A percentile compares a stretch with the other conserved stretches of the same genome.
Conservation (phyloP, 2,888 invertebrate genomes). For the Chymomyza fuscimana region DNA sequence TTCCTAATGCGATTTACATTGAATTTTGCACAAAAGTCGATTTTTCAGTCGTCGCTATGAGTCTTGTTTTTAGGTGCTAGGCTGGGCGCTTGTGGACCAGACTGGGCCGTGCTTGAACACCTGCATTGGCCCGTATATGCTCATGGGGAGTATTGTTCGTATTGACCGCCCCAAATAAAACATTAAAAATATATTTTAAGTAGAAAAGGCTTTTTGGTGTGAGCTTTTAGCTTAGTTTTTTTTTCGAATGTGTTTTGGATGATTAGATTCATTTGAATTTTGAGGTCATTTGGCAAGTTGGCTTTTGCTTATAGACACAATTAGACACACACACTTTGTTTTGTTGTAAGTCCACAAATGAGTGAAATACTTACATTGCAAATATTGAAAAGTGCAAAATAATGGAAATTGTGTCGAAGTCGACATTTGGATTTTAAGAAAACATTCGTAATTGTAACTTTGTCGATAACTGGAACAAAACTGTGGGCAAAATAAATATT, state of each 20-base stretch:
- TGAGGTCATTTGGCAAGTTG: conserved; percentile 15
- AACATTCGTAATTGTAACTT: not conserved
- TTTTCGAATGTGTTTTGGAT: conserved; percentile 3
- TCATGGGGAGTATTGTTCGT: conserved; percentile 26
- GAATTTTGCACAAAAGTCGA: conserved; percentile 63
- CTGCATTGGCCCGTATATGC: conserved; percentile 39
- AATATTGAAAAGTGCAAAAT: conserved; percentile 37
- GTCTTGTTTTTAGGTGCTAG: not conserved
- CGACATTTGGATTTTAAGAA: not conserved
- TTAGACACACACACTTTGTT: conserved; percentile 37
- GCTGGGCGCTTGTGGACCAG: conserved; percentile 14
- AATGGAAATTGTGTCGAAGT: conserved; percentile 43
- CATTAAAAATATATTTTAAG: conserved; percentile 20
- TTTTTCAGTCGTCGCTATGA: conserved; percentile 25
- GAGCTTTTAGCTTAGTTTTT: conserved; percentile 36
- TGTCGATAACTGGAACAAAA: not conserved
- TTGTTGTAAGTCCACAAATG: conserved; percentile 26
- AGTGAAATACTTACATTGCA: conserved; percentile 38
- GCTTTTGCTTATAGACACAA: conserved; percentile 25
- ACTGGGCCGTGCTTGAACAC: conserved; percentile 26
- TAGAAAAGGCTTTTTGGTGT: conserved; percentile 55
- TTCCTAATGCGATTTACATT: conserved; percentile 72
- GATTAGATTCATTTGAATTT: not conserved
- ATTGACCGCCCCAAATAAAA: conserved; percentile 60
- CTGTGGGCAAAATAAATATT: not conserved